Conservation (phyloP, 2,888 invertebrate genomes). For the Crossocerus cetratus region DNA sequence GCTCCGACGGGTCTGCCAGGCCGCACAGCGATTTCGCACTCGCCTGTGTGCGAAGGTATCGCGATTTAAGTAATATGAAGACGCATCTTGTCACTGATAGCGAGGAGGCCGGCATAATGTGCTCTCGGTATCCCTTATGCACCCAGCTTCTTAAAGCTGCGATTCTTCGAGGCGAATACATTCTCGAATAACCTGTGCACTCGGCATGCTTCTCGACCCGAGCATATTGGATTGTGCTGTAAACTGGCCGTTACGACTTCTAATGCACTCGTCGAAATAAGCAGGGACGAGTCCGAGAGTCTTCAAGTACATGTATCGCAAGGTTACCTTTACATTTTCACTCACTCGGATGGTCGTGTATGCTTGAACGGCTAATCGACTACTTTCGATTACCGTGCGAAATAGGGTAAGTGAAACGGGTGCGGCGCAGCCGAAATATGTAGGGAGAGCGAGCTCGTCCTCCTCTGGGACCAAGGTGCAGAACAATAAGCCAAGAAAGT, state of each 20-base stretch:
- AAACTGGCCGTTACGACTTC: too few relatives aligned
- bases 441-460: neutral
- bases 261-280: too few relatives aligned
- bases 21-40: constrained; percentile 22
- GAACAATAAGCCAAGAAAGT: constrained; percentile 56
- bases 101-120: constrained; percentile 2
- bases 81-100: constrained; percentile 38
- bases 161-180: too few relatives aligned
- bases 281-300: too few relatives aligned
- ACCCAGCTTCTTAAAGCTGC: neutral
- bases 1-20: too few relatives aligned
- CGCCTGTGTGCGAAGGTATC: constrained; percentile 50
- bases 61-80: constrained; percentile 57
- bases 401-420: constrained; percentile 34
- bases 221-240: too few relatives aligned
- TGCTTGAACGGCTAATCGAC: too few relatives aligned
- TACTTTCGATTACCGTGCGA: constrained; percentile 5
- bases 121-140: neutral
- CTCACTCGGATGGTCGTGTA: too few relatives aligned
- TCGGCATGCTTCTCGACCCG: too few relatives aligned
- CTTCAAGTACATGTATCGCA: too few relatives aligned
- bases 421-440: neutral
- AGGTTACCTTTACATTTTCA: too few relatives aligned
- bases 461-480: constrained; percentile 46
- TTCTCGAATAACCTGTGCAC: too few relatives aligned